Conservation (phyloP, 2,888 invertebrate genomes). For the Acleris cristana region DNA sequence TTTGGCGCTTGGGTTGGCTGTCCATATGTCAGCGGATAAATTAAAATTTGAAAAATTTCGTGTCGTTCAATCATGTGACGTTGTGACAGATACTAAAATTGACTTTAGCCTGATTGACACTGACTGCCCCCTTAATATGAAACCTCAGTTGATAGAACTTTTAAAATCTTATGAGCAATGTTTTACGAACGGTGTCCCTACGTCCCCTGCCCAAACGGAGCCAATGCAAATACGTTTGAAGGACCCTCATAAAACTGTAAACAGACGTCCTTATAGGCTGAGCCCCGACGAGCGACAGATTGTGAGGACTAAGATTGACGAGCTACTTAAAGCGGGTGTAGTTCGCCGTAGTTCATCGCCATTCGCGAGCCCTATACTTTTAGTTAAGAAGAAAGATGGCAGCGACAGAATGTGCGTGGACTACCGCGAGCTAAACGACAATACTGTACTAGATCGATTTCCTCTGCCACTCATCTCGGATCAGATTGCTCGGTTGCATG, state of each 20-base stretch:
- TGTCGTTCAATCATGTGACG: neutral
- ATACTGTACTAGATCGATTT: constrained; percentile 12
- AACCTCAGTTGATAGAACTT: neutral
- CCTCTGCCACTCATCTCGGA: constrained; percentile 18
- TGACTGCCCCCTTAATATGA: neutral
- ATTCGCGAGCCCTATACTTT: constrained; percentile 20
- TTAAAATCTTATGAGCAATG: neutral
- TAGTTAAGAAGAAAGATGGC: constrained; percentile 21
- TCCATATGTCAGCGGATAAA: neutral
- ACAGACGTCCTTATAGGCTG: constrained; percentile 5
- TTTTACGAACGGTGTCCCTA: constrained; percentile 6
- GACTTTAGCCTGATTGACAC: neutral
- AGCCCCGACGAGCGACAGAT: constrained; percentile 1
- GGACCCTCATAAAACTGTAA: constrained; percentile 10
- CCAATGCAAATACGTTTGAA: constrained; percentile 12
- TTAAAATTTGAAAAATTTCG: neutral
- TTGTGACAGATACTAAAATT: neutral
- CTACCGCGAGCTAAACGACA: constrained; percentile 26
- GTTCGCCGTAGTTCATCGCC: constrained; percentile 12
- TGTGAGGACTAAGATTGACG: constrained; percentile 1
- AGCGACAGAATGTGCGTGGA: constrained; percentile 22
- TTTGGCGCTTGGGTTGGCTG: neutral
- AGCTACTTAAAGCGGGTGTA: neutral
- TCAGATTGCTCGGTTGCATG: constrained; percentile 32
- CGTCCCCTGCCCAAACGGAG: constrained; percentile 1